Evolutionary conservation across 2,797 vertebrate genomes (phyloP), one percentile per base, ranked within the genome.

Genomic region (Phaenicophaeus curvirostris): DNA sequence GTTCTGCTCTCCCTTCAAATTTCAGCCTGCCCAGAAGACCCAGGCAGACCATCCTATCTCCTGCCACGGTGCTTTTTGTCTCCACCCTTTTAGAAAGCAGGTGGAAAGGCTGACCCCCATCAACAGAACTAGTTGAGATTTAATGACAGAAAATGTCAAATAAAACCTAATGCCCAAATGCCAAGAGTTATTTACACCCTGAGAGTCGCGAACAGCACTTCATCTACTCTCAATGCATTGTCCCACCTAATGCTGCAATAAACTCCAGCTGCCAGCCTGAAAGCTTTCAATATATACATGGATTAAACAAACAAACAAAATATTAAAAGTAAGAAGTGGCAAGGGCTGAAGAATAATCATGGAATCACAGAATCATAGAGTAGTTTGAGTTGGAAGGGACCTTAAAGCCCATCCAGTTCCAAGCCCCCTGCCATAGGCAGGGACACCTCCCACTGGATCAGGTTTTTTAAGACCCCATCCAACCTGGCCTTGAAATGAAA

Each of bases 81-180:
- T 31, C 24, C 51, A 25, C 9, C 23, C 14, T 62, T 66, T 85
- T 11, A 58, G 27, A 85, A 66, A 74, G 46, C 10, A 20, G 27
- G 8, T 53, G 42, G n/a, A 74, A 69, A 67, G 11, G 21, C 57
- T 53, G 44, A 15, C 8, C 23, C 41, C 17, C 63, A 63, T 6
- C 51, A 63, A 62, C 77, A 67, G 59, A 74, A 17, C 27, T 5
- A 1, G 7, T 19, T 63, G 79, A 84, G 41, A 57, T 69, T 67
- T 42, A 42, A 23, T 0, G 1, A 20, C 0, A 71, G 53, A 37
- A 73, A 69, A 3, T 23, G 50, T 51, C 33, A 69, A 90, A 50
- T 25, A 77, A 41, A 82, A 35, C 41, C 13, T 30, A 25, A 12
- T 50, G n/a, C 61, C 39, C 16, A 3, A 65, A 35, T 7, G 10